phyloP scores from a whole-genome alignment of 2,113 vertebrate genomes.

The Arenaria interpres region DNA sequence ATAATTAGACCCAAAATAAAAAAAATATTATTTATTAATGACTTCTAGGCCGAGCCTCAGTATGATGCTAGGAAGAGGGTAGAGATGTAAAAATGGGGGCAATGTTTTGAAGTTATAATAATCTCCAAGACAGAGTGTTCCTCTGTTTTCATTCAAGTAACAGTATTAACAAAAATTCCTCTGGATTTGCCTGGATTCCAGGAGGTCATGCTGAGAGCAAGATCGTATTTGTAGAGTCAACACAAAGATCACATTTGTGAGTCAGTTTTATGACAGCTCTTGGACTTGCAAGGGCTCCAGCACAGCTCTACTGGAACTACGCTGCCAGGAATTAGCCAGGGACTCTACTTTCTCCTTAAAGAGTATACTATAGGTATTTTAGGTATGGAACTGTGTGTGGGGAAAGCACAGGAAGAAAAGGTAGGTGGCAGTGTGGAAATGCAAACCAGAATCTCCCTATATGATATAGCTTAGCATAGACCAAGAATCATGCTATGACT shows the following conservation, averaged over 20 bases:
- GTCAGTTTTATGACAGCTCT: neutral
- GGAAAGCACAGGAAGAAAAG: neutral
- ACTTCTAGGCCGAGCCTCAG: neutral
- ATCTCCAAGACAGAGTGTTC: neutral
- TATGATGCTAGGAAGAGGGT: neutral
- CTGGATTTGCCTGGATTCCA: neutral
- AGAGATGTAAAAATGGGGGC: neutral
- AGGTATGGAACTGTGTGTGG: neutral
- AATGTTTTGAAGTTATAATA: neutral
- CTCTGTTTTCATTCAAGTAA: neutral
- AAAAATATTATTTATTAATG: neutral
- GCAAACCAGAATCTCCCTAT: neutral
- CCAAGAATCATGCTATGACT: neutral
- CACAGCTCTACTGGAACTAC: neutral
- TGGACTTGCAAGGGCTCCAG: neutral
- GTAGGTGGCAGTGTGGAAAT: neutral
- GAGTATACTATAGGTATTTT: neutral
- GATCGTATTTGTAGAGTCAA: neutral
- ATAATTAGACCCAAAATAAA: neutral
- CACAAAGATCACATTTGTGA: neutral
- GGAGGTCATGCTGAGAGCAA: neutral
- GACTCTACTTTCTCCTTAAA: neutral
- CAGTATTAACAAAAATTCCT: neutral
- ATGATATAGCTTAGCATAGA: neutral
- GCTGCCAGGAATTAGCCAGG: neutral